Percentiles rank a stretch among this genome's conserved stretches.
phyloP scores from a whole-genome alignment of 2,113 vertebrate genomes.

The Pedionomus torquatus region DNA sequence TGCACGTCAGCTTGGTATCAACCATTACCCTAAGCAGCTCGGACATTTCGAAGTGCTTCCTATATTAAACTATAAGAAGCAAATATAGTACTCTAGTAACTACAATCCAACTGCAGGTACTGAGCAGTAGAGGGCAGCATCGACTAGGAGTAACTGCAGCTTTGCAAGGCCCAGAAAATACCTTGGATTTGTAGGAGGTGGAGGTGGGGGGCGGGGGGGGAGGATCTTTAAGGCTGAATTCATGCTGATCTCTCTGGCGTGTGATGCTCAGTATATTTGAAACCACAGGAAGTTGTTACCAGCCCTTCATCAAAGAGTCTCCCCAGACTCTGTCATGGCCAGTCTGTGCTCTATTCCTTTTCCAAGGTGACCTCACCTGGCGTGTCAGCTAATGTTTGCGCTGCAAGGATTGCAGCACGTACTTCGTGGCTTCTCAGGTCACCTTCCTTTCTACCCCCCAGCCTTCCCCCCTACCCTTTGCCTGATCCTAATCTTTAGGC shows the following conservation, averaged over 20 bases:
- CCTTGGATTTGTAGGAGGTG: neutral
- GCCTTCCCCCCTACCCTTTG: neutral
- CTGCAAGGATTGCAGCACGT: neutral
- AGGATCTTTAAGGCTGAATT: neutral
- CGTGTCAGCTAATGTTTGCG: neutral
- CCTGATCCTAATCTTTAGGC: neutral
- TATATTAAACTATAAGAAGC: rapidly evolving
- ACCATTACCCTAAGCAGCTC: neutral
- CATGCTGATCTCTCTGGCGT: neutral
- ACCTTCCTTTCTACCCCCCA: neutral
- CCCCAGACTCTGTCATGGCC: neutral
- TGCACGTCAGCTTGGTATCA: neutral
- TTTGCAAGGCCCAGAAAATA: neutral
- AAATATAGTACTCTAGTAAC: rapidly evolving
- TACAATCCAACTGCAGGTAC: neutral
- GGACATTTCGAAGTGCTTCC: neutral
- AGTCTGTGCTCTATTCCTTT: neutral
- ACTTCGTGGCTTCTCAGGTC: neutral
- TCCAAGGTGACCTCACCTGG: slow-evolving; percentile 40
- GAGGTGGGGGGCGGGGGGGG: neutral
- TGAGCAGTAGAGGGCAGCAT: slow-evolving; percentile 74
- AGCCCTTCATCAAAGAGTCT: neutral
- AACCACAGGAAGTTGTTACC: slow-evolving; percentile 28
- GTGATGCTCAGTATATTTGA: neutral
- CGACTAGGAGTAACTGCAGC: slow-evolving; percentile 14